Percentiles rank a stretch among this genome's conserved stretches.
phyloP scores from a whole-genome alignment of 2,888 invertebrate genomes.

The Congeria kusceri region DNA sequence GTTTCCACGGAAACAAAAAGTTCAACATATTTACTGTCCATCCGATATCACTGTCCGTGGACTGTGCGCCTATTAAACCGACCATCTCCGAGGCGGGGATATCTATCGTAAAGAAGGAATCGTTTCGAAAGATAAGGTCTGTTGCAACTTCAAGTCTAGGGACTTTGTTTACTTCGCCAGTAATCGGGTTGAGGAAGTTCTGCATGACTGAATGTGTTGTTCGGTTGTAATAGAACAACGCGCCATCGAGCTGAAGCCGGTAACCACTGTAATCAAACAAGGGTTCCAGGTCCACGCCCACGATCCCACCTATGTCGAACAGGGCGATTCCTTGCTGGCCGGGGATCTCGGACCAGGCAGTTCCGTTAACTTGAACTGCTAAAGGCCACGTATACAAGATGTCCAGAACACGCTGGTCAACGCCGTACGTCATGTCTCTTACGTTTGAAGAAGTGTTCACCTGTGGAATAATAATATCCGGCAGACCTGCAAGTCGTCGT shows the following conservation, averaged over 20 bases:
- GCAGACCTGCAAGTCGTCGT: conserved; percentile 52
- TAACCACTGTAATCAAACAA: conserved; percentile 33
- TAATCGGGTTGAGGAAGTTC: conserved; percentile 59
- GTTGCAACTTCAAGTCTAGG: conserved; percentile 9
- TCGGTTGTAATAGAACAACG: conserved; percentile 30
- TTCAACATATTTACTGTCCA: conserved; percentile 57
- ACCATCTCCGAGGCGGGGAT: conserved; percentile 41
- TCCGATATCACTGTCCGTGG: conserved; percentile 9
- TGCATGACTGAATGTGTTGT: conserved; percentile 24
- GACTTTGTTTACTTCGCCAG: conserved; percentile 38
- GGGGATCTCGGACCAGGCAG: conserved; percentile 56
- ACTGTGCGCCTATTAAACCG: conserved; percentile 52
- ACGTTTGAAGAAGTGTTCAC: conserved; percentile 41
- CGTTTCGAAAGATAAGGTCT: conserved; percentile 42
- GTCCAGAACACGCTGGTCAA: conserved; percentile 51
- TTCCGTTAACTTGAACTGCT: conserved; percentile 47
- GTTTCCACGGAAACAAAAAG: conserved; percentile 45
- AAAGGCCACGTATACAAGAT: conserved; percentile 30
- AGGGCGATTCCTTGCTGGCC: conserved; percentile 49
- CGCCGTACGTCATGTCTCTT: conserved; percentile 10
- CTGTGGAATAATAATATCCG: conserved; percentile 64
- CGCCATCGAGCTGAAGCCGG: conserved; percentile 46
- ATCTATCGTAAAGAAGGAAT: conserved; percentile 54
- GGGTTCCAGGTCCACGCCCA: conserved; percentile 27
- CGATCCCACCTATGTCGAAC: conserved; percentile 43